Conservation (phyloP, 1,140 invertebrate genomes). For the Hestina assimilis region DNA sequence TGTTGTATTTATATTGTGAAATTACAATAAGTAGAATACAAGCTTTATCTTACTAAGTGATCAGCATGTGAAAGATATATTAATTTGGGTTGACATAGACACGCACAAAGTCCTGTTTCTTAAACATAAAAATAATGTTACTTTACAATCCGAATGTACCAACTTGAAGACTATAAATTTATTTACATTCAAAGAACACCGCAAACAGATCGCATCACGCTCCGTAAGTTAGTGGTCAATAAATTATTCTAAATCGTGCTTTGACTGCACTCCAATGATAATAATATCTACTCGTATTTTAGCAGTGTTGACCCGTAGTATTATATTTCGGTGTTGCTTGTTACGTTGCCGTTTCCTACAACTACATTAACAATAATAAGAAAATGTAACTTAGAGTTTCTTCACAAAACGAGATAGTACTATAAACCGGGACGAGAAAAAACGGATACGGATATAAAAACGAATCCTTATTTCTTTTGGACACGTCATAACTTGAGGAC, state of each 20-base stretch:
- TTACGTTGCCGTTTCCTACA: not conserved
- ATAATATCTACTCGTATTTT: constrained; percentile 13
- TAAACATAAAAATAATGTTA: constrained; percentile 1
- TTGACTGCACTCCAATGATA: constrained; percentile 18
- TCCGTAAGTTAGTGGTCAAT: constrained; percentile 20
- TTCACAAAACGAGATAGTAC: too few species aligned
- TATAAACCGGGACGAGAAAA: too few species aligned
- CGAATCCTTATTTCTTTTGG: too few species aligned
- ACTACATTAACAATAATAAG: not conserved
- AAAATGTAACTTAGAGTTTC: too few species aligned
- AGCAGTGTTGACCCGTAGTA: constrained; percentile 9
- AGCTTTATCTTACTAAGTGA: too few species aligned
- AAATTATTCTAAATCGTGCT: constrained; percentile 24
- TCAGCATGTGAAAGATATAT: not conserved
- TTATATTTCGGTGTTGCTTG: constrained; percentile 16
- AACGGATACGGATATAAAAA: too few species aligned
- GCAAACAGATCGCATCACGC: constrained; percentile 19
- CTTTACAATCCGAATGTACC: constrained; percentile 18
- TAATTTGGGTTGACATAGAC: too few species aligned
- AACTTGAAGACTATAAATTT: constrained; percentile 16
- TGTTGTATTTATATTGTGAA: too few species aligned
- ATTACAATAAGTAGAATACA: too few species aligned
- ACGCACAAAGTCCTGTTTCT: not conserved
- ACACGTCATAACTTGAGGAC: too few species aligned
- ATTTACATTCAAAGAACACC: constrained; percentile 20